Evolutionary conservation across 2,888 invertebrate genomes (phyloP), one percentile per base, ranked within the genome.

Genomic region (Melanostoma scalare): DNA sequence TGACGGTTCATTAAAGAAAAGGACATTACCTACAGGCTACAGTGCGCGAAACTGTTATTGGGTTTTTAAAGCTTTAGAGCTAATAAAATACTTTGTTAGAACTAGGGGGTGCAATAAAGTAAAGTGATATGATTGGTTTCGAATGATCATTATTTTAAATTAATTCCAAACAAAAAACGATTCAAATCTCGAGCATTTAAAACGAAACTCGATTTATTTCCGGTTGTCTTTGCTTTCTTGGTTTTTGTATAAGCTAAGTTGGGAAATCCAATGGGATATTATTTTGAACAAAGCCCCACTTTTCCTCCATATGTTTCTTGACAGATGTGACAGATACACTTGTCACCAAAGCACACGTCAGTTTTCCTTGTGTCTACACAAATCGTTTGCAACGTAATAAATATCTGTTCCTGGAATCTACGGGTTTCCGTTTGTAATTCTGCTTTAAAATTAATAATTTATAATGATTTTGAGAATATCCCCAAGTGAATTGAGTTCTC

Each of bases 381-480:
- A 20, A 20, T 42, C 42, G 42, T 55, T 44, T 55, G 60, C 65
- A 48, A 65, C 56, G 72, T 72, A 67, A 63, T n/a, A 46, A 46
- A 46, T 5, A n/a, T 5, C 30, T 48, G 8, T 65, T 6, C 52
- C 20, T 20, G 20, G 20, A 20, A 20, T 20, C 20, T 20, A 20
- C 20, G 20, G 20, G 20, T 20, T 20, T 20, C 20, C 20, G 20
- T 20, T 20, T 20, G 20, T 20, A 20, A 20, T 20, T 20, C 20
- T 20, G 20, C 20, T 20, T 20, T 20, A 20, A 20, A 20, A 20
- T 20, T 42, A 3, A 31, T 35, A 42, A 35, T 55, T 20, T 53
- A 84, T 78, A 60, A 84, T 84, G 84, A 84, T 84, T 61, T 60
- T 84, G 9, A 84, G 84, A 84, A 84, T 75, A 84, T 50, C 44